A percentile compares a stretch with the other conserved stretches of the same genome.
These are phyloP conservation scores for Melinaea menophilus DNA, from an alignment of 2,888 invertebrate species.

Conservation along the genomic window DNA sequence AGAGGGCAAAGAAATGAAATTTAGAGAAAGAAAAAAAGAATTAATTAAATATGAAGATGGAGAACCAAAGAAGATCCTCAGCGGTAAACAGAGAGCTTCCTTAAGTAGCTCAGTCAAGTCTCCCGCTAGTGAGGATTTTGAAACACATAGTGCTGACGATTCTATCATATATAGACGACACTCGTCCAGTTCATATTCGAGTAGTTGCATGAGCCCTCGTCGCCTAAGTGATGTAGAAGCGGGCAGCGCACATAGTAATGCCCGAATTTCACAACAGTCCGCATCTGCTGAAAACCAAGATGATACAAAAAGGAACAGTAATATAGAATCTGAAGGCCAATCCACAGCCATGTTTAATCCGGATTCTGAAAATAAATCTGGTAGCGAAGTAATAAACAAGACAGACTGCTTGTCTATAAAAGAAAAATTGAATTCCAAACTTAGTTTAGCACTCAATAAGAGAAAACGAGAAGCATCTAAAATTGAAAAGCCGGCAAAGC, in stretches of 20 bases:
- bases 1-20: constrained; percentile 66
- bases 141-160: constrained; percentile 82
- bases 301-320: constrained; percentile 30
- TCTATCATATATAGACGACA: constrained; percentile 89
- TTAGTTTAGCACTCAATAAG: constrained; percentile 67
- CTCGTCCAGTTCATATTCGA: constrained; percentile 90
- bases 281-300: constrained; percentile 33
- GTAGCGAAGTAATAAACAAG: constrained; percentile 60
- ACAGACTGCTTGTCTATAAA: constrained; percentile 67
- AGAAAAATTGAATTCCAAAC: constrained; percentile 67
- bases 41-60: constrained; percentile 52
- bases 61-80: constrained; percentile 57
- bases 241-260: constrained; percentile 38
- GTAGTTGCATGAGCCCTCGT: constrained; percentile 81
- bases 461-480: constrained; percentile 61
- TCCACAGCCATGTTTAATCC: constrained; percentile 41
- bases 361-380: constrained; percentile 37
- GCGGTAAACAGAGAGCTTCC: constrained; percentile 60
- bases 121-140: constrained; percentile 80
- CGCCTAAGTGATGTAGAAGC: constrained; percentile 76
- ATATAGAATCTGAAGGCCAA: constrained; percentile 33
- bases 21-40: constrained; percentile 74
- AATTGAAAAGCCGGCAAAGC: constrained; percentile 57
- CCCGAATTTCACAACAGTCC: constrained; percentile 29
- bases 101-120: constrained; percentile 67